A percentile compares a stretch with the other conserved stretches of the same genome.
phyloP scores from a whole-genome alignment of 1,140 invertebrate species.

The Zophobas atratus region DNA sequence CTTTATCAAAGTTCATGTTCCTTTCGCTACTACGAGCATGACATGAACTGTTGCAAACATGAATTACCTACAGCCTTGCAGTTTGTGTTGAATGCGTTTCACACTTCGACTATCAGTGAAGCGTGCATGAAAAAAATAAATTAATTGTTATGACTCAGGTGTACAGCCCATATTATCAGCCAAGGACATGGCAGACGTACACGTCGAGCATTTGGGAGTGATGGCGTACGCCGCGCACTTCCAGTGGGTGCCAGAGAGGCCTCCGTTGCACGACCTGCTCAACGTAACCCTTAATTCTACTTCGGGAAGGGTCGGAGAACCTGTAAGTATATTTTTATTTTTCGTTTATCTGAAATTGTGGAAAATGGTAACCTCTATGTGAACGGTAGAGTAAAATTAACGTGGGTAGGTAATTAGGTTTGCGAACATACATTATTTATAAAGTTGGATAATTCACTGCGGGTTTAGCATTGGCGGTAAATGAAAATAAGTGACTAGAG shows the following conservation, averaged over 20 bases:
- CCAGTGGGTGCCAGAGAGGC: slow-evolving; percentile 88
- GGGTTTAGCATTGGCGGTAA: too few relatives aligned
- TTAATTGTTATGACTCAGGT: slow-evolving; percentile 70
- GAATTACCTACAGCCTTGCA: not conserved
- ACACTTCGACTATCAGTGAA: slow-evolving; percentile 12
- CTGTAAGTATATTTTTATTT: slow-evolving; percentile 73
- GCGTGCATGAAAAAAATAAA: slow-evolving; percentile 23
- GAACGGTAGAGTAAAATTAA: too few relatives aligned
- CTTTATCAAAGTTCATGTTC: not conserved
- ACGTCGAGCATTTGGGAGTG: slow-evolving; percentile 95
- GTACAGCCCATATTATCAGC: slow-evolving; percentile 92
- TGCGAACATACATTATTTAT: too few relatives aligned
- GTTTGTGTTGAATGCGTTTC: not conserved
- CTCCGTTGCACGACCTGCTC: slow-evolving; percentile 84
- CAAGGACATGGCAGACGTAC: slow-evolving; percentile 94
- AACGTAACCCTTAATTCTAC: slow-evolving; percentile 83
- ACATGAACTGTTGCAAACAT: not conserved
- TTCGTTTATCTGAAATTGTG: too few relatives aligned
- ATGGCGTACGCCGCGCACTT: slow-evolving; percentile 96
- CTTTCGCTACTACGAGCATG: not conserved
- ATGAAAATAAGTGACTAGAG: too few relatives aligned
- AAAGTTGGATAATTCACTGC: too few relatives aligned
- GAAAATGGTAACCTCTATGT: too few relatives aligned
- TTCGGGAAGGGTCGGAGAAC: slow-evolving; percentile 86
- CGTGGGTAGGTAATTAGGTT: too few relatives aligned